Base-by-base conservation (phyloP, 2,113 vertebrate species). In the Progne subis region DNA sequence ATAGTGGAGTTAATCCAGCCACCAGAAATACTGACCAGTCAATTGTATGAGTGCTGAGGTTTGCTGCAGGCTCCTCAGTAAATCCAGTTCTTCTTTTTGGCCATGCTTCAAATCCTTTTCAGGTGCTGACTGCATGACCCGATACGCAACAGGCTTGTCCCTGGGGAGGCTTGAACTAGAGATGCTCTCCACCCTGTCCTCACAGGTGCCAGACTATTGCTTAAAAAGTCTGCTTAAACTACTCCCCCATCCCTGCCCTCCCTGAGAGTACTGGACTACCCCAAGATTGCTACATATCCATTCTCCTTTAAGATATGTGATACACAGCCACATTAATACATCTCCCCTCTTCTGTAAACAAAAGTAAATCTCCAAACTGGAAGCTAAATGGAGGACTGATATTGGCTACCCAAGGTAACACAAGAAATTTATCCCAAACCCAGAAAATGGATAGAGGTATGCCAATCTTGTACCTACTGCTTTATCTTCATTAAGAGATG, bases 51-150 rank as follows among this genome's bases (percentile, higher is more conserved):
- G 23, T 41, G 20, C 23, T 2, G 4, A 83, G 24, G 55, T 78
- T 89, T 93, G 46, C 59, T 53, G 59, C 26, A 88, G 59, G 41
- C 7, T 65, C 59, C 52, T 78, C 32, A 52, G 13, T 43, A 91
- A 67, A 74, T 15, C 10, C 52, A 57, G 43, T 29, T 67, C 26
- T 70, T 86, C 44, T 44, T 57, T 87, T 11, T 41, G 41, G 75
- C 43, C 75, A 21, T 1, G 5, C 20, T 71, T 87, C 43, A 61
- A 74, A 37, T 50, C 11, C 4, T 29, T 56, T 65, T 74, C 24
- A 28, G 0, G 1, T 23, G 52, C n/a, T 91, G 24, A 69, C 1
- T 44, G 24, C 5, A 9, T 31, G 43, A 50, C 0, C 0, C 77
- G 41, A 67, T 20, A 37, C 0, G 2, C n/a, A 87, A 57, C 3